phyloP scores from a whole-genome alignment of 2,888 invertebrate genomes.

The Idaea aversata region DNA sequence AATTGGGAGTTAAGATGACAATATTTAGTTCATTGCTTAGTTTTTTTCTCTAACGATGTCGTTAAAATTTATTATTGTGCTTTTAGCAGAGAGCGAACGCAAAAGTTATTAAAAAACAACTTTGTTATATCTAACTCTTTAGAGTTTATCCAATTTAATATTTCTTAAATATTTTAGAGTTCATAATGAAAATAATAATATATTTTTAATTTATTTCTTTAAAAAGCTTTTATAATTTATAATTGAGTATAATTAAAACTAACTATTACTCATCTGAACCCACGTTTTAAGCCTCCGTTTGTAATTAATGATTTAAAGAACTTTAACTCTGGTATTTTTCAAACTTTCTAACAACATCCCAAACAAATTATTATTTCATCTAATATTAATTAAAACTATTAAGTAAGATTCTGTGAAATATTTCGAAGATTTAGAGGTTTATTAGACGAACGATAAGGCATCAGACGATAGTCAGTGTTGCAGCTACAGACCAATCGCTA shows the following conservation, averaged over 20 bases:
- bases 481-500: not conserved
- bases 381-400: not conserved
- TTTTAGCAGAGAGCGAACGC: no score
- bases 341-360: not conserved
- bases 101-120: no score
- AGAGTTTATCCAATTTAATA: no score
- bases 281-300: not conserved
- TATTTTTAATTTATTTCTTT: not conserved
- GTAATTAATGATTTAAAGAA: not conserved
- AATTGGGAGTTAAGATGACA: conserved; percentile 21
- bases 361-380: not conserved
- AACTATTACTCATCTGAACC: not conserved
- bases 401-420: not conserved
- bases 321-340: not conserved
- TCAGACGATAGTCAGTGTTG: not conserved
- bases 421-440: not conserved
- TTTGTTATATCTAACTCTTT: no score
- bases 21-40: not conserved
- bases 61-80: no score
- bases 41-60: not conserved
- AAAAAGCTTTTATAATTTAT: not conserved
- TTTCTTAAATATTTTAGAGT: not conserved
- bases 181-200: not conserved
- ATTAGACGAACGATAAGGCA: not conserved
- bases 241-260: not conserved